These are phyloP conservation scores for Eledona agricola DNA, from an alignment of 2,888 invertebrate genomes.

Conservation along the genomic window DNA sequence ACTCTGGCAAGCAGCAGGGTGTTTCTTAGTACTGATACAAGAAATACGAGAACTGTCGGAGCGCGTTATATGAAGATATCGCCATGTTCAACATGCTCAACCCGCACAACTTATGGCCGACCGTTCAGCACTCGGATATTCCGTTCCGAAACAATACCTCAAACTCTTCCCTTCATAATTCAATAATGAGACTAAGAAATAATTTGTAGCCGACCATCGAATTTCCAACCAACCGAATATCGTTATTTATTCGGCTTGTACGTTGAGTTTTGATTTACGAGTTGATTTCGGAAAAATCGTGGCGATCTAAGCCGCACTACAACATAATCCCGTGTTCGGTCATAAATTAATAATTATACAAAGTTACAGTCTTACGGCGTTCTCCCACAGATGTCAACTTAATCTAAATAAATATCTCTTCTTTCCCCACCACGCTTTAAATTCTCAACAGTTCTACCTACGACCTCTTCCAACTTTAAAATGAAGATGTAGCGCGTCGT, in stretches of 20 bases:
- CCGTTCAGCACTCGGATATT: slow-evolving; percentile 46
- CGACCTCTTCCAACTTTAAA: slow-evolving; percentile 52
- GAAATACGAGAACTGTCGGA: slow-evolving; percentile 62
- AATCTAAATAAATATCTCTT: slow-evolving; percentile 58
- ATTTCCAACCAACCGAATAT: slow-evolving; percentile 32
- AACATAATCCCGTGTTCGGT: slow-evolving; percentile 40
- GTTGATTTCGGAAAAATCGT: slow-evolving; percentile 13
- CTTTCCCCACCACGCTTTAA: slow-evolving; percentile 53
- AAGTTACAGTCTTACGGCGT: slow-evolving; percentile 48
- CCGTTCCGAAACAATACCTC: slow-evolving; percentile 39
- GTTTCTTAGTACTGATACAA: slow-evolving; percentile 62
- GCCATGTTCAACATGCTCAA: slow-evolving; percentile 59
- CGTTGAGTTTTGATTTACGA: slow-evolving; percentile 59
- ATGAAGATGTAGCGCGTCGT: slow-evolving; percentile 59
- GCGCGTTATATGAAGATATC: slow-evolving; percentile 62
- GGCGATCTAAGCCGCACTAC: slow-evolving; percentile 4
- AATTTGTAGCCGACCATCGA: slow-evolving; percentile 1
- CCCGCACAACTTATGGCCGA: slow-evolving; percentile 56
- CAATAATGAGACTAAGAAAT: slow-evolving; percentile 14
- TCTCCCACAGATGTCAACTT: slow-evolving; percentile 56
- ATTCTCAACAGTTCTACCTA: slow-evolving; percentile 55
- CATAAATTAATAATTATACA: slow-evolving; percentile 52
- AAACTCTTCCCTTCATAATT: slow-evolving; percentile 18
- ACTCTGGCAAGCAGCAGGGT: slow-evolving; percentile 60
- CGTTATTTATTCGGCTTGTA: slow-evolving; percentile 56